Evolutionary conservation across 2,797 vertebrate genomes (phyloP).

Genomic region (Glyptemys insculpta): DNA sequence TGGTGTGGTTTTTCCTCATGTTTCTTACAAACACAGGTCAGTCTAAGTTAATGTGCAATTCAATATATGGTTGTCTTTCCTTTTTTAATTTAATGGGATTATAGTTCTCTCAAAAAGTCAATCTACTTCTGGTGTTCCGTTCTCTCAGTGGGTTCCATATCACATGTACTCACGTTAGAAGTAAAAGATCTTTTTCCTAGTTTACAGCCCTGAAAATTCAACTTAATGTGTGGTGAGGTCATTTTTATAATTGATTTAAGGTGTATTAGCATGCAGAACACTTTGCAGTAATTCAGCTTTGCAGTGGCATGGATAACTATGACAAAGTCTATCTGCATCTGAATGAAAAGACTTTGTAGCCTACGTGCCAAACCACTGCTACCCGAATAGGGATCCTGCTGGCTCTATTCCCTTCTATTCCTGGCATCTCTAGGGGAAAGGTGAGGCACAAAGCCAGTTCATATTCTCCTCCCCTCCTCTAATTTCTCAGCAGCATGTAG

Average conservation of each 20-base stretch:
- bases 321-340: neutral
- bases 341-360: neutral
- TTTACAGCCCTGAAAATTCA: neutral
- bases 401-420: neutral
- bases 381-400: neutral
- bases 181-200: neutral
- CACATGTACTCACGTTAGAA: neutral
- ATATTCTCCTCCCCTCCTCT: neutral
- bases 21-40: conserved; percentile 98
- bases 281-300: neutral
- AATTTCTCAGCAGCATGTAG: neutral
- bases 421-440: neutral
- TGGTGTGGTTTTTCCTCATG: conserved; percentile 98
- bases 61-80: neutral
- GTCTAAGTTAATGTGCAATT: conserved; percentile 47
- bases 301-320: neutral
- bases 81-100: neutral
- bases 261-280: neutral
- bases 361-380: neutral
- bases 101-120: neutral
- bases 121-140: neutral
- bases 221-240: neutral
- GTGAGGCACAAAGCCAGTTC: neutral
- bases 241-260: neutral
- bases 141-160: conserved; percentile 9